These are phyloP conservation scores for Thalpophila matura DNA, from an alignment of 2,888 invertebrate genomes.

Conservation along the genomic window DNA sequence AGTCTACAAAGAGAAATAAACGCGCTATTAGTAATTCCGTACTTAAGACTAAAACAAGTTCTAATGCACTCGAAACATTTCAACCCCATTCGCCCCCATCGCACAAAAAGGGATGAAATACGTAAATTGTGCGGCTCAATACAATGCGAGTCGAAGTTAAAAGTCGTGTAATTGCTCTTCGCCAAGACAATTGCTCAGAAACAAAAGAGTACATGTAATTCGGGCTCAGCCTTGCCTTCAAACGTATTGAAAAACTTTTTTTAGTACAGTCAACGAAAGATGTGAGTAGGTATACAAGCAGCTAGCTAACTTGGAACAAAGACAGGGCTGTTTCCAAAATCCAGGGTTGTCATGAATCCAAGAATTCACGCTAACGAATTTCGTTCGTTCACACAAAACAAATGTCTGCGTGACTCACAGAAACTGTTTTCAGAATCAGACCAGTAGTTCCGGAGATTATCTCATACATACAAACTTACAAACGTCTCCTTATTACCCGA, in stretches of 20 bases:
- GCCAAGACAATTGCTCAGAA: slow-evolving; percentile 31
- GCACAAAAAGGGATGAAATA: slow-evolving; percentile 3
- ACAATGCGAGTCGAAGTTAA: slow-evolving; percentile 32
- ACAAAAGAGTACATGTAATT: slow-evolving; percentile 39
- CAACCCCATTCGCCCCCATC: not conserved
- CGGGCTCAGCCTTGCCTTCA: not conserved
- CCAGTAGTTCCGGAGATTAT: no score
- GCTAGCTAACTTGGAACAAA: no score
- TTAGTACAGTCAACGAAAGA: no score
- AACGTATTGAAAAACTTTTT: slow-evolving; percentile 12
- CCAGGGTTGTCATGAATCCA: no score
- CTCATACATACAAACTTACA: no score
- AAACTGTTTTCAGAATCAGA: no score
- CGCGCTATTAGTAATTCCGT: not conserved
- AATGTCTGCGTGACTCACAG: no score
- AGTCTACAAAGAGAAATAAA: not conserved
- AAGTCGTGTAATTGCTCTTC: slow-evolving; percentile 23
- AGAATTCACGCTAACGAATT: no score
- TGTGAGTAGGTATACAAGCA: no score
- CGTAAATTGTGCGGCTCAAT: slow-evolving; percentile 13
- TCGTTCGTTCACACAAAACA: no score
- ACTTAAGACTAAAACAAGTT: slow-evolving; percentile 7
- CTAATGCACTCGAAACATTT: slow-evolving; percentile 9
- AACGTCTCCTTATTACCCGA: no score
- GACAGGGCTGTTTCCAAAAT: no score